Conservation (phyloP, 2,797 vertebrate genomes). For the Clarias pachynema region DNA sequence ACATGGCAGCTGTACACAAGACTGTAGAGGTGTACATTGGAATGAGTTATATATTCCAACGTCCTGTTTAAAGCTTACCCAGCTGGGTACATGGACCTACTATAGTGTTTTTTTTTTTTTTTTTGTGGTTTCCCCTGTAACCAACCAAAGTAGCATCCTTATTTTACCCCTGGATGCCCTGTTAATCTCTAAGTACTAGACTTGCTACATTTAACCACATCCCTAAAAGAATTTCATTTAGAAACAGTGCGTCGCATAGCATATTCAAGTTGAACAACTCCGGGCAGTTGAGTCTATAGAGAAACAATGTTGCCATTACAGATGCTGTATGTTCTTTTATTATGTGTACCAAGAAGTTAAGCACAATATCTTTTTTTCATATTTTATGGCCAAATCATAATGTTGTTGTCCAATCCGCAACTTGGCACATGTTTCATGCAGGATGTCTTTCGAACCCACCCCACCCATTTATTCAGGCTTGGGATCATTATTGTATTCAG, state of each 20-base stretch:
- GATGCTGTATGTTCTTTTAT: neutral
- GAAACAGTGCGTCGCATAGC: neutral
- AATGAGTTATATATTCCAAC: neutral
- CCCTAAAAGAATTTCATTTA: neutral
- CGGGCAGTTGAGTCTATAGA: neutral
- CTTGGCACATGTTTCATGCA: too few species aligned
- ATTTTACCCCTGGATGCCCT: neutral
- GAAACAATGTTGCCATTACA: neutral
- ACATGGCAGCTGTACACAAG: neutral
- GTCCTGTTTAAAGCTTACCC: neutral
- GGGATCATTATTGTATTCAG: too few species aligned
- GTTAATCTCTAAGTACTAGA: neutral
- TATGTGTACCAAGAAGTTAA: neutral
- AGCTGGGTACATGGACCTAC: neutral
- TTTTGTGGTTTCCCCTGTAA: neutral
- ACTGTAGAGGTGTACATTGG: neutral
- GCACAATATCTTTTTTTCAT: neutral
- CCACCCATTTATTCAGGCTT: too few species aligned
- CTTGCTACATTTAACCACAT: neutral
- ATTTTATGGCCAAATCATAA: neutral
- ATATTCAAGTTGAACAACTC: neutral
- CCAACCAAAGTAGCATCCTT: neutral
- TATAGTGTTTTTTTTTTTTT: neutral
- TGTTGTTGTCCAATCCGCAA: too few species aligned
- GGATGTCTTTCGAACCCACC: too few species aligned